Base-by-base conservation (phyloP, 2,888 invertebrate genomes). In the Mamestra brassicae region DNA sequence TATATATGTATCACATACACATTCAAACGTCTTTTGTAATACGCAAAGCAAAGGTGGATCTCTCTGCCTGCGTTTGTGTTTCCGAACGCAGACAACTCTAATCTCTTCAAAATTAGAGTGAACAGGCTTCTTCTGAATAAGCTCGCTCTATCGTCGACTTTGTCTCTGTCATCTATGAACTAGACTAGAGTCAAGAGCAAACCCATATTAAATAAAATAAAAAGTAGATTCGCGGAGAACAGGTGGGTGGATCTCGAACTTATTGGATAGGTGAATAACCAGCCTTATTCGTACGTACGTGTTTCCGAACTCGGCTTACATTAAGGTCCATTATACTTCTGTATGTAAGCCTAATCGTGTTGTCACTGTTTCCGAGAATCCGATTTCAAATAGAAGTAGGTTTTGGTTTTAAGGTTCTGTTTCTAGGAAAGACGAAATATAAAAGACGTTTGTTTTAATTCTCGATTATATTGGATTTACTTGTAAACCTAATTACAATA, bases 401-500 rank as follows among this genome's bases (percentile, higher is more conserved):
- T 63, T 42, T 60, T n/a, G 38, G 11, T 50, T 71, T 69, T 60
- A 38, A 70, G 45, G 54, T 58, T 45, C 4, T 55, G 50, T 62
- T 71, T 80, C 68, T 47, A 10, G 6, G 80, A 79, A 80, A 17
- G 0, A 61, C 45, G 1, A 64, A 64, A 72, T 64, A 26, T 26
- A 50, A 45, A 58, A 34, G n/a, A 7, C 11, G 6, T n/a, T 81
- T 75, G 50, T 65, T 75, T 55, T 45, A 47, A 45, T 75, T 45
- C 50, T 17, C 54, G 17, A 54, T 36, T 34, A 54, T 11, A 17
- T 65, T 45, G 50, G 55, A 15, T 62, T 80, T 73, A 62, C 55
- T 10, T 10, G 45, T 76, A 79, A 74, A 80, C n/a, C 54, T 55
- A 54, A 80, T 80, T 80, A 61, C 42, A 74, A 80, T 74, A 65